Base-by-base conservation (phyloP, 2,797 vertebrate species). In the Furcifer pardalis region DNA sequence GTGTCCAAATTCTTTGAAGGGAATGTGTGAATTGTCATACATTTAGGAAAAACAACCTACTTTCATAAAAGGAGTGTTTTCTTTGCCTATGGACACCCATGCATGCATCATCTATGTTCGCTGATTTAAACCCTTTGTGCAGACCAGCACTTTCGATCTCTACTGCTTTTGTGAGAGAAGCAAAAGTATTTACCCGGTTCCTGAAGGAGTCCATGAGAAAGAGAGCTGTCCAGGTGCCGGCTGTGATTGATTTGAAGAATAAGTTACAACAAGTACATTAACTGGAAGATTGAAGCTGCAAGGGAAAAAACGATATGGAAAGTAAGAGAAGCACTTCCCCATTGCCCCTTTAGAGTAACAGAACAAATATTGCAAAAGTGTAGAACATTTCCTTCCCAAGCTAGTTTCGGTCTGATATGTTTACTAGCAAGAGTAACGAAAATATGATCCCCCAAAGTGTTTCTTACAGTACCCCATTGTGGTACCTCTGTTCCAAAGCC, bases 401-500 rank as follows among this genome's bases (percentile, higher is more conserved):
- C 66, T 86, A 56, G 87, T 85, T 91, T 87, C 79, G 87, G 46
- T 56, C 89, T 89, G 84, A 87, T 89, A 32, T 82, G 90, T 90
- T 89, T 90, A 75, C 81, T 72, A 79, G 62, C 49, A 85, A 30
- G 30, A 91, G 62, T 91, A 88, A 84, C 65, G 88, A 89, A 91
- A 66, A 76, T 66, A 27, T 78, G 83, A 74, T 77, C 65, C 85
- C 77, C 78, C 59, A 25, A 89, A 86, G 74, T 88, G 85, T 62
- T 90, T 75, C 42, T 23, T 81, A 32, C 71, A 65, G 37, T 87
- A 83, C 46, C 40, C 79, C 69, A 83, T 77, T 59, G 42, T 75
- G 17, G 69, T 89, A 19, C 84, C 56, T 77, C 81, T 87, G 73
- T 77, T 93, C 46, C 82, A 86, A 82, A 66, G 77, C 25, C 42